A percentile compares a stretch with the other conserved stretches of the same genome.
Evolutionary conservation across 2,797 vertebrate species (phyloP).

Genomic region (Pyrocephalus nanus): DNA sequence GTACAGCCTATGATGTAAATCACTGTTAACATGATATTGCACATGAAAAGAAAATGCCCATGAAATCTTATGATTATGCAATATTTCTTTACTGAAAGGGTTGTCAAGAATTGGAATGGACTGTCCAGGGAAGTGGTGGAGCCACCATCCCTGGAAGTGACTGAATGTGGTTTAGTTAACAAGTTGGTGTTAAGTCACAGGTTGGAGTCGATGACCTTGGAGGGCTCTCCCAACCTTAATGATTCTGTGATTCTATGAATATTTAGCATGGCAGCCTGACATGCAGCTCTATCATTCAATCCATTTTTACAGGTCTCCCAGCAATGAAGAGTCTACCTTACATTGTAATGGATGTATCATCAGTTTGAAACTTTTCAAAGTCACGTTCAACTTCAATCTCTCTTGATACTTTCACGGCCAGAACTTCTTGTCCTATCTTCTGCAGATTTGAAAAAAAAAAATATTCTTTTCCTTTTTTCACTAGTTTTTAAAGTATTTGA

Average conservation of each 20-base stretch:
- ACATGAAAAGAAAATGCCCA: neutral
- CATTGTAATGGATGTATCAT: neutral
- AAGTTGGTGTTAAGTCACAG: neutral
- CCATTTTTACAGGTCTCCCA: neutral
- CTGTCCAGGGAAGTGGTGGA: neutral
- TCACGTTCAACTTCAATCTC: neutral
- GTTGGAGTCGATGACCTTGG: neutral
- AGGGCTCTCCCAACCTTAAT: neutral
- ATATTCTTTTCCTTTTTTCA: neutral
- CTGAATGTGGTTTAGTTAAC: neutral
- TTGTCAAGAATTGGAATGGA: neutral
- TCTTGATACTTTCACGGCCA: neutral
- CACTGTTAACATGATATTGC: neutral
- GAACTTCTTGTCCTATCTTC: neutral
- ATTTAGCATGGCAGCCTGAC: neutral
- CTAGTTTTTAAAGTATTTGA: neutral
- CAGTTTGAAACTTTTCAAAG: neutral
- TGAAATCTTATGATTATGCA: neutral
- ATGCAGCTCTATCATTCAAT: neutral
- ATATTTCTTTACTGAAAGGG: neutral
- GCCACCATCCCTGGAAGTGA: neutral
- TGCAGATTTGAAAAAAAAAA: neutral
- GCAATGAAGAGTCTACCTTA: neutral
- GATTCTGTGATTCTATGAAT: neutral
- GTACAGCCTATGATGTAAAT: neutral